Base-by-base conservation (phyloP, 2,797 vertebrate genomes). In the Poecilia wingei region DNA sequence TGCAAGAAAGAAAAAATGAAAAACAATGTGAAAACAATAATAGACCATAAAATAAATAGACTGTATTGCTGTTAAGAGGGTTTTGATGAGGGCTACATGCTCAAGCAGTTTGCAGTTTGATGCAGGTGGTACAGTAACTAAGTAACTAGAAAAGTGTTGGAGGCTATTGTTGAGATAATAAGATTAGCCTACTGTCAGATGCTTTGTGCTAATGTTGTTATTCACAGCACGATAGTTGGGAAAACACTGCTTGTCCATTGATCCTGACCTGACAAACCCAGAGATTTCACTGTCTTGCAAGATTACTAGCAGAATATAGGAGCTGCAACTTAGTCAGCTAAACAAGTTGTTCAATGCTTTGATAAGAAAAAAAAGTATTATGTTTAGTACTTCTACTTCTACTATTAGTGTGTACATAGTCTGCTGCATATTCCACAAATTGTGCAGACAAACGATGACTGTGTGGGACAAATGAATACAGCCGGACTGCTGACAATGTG, bases 201-300 rank as follows among this genome's bases (percentile, higher is more conserved):
- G 81, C 33, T 66, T 75, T n/a, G 47, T 74, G 76, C 57, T 61
- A 6, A 53, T 82, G 68, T 81, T 84, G 70, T 81, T 88, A 87
- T 91, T 89, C 86, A 81, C 81, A 83, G 86, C 75, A 77, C 36
- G 41, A 82, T 84, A 80, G 80, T 74, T 88, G 86, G 82, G 83
- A 90, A 84, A 86, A 83, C 76, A 76, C 61, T 16, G 59, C 79
- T 85, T 81, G 74, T 79, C 74, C 74, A 59, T 36, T 57, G 69
- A 84, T 81, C 76, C 68, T 47, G 74, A 79, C 79, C 74, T 75
- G 74, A 71, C 47, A 80, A 83, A 86, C 75, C 55, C 71, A 71
- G 39, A 88, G 76, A 87, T 70, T 77, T 73, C 28, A 70, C 69
- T 61, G 75, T 72, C 70, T 55, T n/a, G 45, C 74, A 55, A 57